Evolutionary conservation across 2,113 vertebrate genomes (phyloP).

Genomic region (Anolis sagrei): DNA sequence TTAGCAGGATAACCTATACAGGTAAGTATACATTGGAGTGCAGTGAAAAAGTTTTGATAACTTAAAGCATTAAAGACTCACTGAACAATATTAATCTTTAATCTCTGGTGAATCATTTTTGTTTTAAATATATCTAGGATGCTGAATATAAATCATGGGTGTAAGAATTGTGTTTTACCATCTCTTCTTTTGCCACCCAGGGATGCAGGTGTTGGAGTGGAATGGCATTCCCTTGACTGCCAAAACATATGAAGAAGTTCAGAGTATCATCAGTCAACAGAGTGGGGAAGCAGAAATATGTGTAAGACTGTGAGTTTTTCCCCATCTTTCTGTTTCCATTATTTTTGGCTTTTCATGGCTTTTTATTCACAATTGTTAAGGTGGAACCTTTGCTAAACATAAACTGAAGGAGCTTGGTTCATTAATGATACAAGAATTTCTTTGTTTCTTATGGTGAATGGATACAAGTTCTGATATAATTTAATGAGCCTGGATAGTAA

Average conservation of each 20-base stretch:
- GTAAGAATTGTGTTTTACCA: constrained; percentile 6
- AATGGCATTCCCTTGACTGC: constrained; percentile 90
- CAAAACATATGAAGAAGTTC: constrained; percentile 98
- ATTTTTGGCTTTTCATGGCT: constrained; percentile 78
- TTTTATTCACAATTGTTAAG: constrained; percentile 78
- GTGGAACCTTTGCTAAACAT: constrained; percentile 77
- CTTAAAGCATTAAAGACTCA: constrained; percentile 23
- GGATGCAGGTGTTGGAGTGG: constrained; percentile 99
- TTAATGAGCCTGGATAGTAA: neutral
- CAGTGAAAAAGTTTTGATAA: constrained; percentile 46
- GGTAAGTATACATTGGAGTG: constrained; percentile 60
- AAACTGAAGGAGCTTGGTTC: constrained; percentile 54
- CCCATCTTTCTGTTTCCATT: constrained; percentile 84
- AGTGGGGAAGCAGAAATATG: constrained; percentile 98
- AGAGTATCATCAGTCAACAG: constrained; percentile 89
- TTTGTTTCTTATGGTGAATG: constrained; percentile 56
- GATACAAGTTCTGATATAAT: constrained; percentile 46
- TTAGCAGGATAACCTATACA: neutral
- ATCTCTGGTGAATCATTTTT: constrained; percentile 25
- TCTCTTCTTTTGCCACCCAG: constrained; percentile 75
- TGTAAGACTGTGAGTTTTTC: constrained; percentile 98
- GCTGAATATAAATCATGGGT: constrained; percentile 2
- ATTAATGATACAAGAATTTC: constrained; percentile 55
- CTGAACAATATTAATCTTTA: constrained; percentile 41
- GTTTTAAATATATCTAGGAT: constrained; percentile 7